Base-by-base conservation (phyloP, 1,140 invertebrate genomes). In the Trichoplusia ni region DNA sequence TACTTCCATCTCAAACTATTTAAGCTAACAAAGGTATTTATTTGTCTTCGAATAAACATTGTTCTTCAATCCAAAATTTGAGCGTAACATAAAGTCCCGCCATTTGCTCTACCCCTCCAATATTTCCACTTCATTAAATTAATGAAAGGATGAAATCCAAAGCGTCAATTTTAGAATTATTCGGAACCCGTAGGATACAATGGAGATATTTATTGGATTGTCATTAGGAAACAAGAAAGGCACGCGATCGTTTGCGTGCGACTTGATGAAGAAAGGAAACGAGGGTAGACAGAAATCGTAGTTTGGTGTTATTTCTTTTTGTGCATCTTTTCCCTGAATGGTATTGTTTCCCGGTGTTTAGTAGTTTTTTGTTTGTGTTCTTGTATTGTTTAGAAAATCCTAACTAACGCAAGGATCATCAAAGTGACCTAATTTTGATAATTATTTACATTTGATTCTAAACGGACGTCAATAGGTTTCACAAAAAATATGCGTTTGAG, bases 241-340 rank as follows among this genome's bases (percentile, higher is more conserved):
- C 51, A 54, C 51, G 33, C 35, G 14, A 54, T 54, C 38, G 54
- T 42, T 58, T 42, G 54, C 54, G 54, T 58, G 54, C 35, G 23
- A 14, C 31, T 19, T 58, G 54, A 58, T 58, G 54, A 44, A 58
- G 38, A 23, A 38, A 40, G 38, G 37, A 58, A 44, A 58, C 44
- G 27, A 38, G 54, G 37, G 37, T 31, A 23, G 23, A 16, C 23
- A 42, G 54, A 58, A 40, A 58, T 56, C 23, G 29, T 42, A 58
- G 27, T 47, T n/a, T n/a, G n/a, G n/a, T n/a, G n/a, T 42, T 29
- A 54, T 58, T 42, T 58, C 25, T 13, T 13, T 31, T 23, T 58
- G n/a, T 19, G 37, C 8, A 42, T 40, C 8, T 58, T 58, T 58
- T n/a, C n/a, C n/a, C n/a, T n/a, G n/a, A n/a, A n/a, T n/a, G n/a